Evolutionary conservation across 2,113 vertebrate species (phyloP), one percentile per base, ranked within the genome.

Genomic region (Austrofundulus limnaeus): DNA sequence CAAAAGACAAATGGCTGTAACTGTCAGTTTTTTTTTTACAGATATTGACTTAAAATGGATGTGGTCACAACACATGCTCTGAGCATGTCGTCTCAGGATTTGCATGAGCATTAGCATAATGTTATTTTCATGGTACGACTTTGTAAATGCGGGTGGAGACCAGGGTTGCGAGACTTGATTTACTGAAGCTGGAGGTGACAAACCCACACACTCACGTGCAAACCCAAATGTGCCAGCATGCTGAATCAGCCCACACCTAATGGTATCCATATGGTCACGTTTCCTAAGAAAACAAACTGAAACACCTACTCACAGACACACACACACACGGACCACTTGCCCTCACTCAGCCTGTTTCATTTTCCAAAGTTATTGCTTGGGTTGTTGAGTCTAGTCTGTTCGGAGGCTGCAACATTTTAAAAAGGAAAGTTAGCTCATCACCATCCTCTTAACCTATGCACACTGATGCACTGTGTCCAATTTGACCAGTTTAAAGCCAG

Each of bases 241-340:
- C 85, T 81, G 82, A 89, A 68, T 85, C 73, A 80, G 78, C 80
- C 85, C 78, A 83, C 80, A 72, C 66, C 38, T 89, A 90, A 92
- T 89, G 75, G 80, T 73, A 90, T 89, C 89, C 90, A 91, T 76
- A 82, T 90, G 90, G 58, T 90, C 85, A 90, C 47, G 56, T 87
- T 89, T 84, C 57, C 71, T 54, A 54, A 19, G 45, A 65, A 73
- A 71, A 60, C 66, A 84, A 74, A 69, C 53, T 28, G 23, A 75
- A 31, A 73, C 77, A 62, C 56, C 34, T 60, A 69, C 66, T 46
- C 19, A 46, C 42, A 43, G 4, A 75, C 28, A 62, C 51, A 58
- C 3, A 59, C 58, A 54, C 9, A 49, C 31, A 45, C 11, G 21
- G 38, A 61, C 41, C 39, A 19, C 45, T 62, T 77, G 37, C 63